Conservation (phyloP, 2,797 vertebrate genomes). For the Sebastes baramenuke region DNA sequence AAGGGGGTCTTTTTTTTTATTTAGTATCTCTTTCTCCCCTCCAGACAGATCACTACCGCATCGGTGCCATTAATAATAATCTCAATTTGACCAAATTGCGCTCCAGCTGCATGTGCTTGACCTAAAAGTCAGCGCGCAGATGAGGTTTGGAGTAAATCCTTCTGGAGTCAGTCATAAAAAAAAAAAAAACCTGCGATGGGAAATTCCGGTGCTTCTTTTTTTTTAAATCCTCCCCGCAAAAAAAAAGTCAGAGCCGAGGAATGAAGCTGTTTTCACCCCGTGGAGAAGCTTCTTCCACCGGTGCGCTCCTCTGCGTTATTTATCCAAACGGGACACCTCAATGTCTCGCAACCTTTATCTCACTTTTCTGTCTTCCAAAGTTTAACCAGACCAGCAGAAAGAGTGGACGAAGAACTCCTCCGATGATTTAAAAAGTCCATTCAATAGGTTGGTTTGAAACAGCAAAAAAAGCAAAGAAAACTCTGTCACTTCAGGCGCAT, state of each 20-base stretch:
- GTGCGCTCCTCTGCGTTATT: constrained; percentile 45
- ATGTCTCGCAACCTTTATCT: constrained; percentile 7
- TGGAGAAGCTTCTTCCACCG: constrained; percentile 11
- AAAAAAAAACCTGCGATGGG: constrained; percentile 16
- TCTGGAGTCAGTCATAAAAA: constrained; percentile 32
- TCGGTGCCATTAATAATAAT: constrained; percentile 47
- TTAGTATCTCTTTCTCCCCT: not conserved
- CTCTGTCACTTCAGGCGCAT: constrained; percentile 29
- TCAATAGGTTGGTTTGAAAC: constrained; percentile 3
- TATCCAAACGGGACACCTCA: constrained; percentile 56
- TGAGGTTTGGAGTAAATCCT: constrained; percentile 55
- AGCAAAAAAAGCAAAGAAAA: constrained; percentile 15
- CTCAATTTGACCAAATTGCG: constrained; percentile 60
- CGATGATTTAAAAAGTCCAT: constrained; percentile 48
- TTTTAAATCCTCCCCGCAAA: constrained; percentile 19
- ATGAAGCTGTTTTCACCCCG: constrained; percentile 4
- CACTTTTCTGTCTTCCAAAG: constrained; percentile 55
- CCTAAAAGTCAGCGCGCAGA: constrained; percentile 38
- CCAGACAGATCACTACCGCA: constrained; percentile 42
- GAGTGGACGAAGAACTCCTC: constrained; percentile 33
- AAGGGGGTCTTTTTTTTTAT: not conserved
- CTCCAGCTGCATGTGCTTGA: constrained; percentile 43
- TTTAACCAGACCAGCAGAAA: constrained; percentile 31
- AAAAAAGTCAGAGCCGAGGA: constrained; percentile 43
- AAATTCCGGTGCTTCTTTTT: constrained; percentile 34